Conservation (phyloP, 1,140 invertebrate species). For the Dysdera silvatica region DNA sequence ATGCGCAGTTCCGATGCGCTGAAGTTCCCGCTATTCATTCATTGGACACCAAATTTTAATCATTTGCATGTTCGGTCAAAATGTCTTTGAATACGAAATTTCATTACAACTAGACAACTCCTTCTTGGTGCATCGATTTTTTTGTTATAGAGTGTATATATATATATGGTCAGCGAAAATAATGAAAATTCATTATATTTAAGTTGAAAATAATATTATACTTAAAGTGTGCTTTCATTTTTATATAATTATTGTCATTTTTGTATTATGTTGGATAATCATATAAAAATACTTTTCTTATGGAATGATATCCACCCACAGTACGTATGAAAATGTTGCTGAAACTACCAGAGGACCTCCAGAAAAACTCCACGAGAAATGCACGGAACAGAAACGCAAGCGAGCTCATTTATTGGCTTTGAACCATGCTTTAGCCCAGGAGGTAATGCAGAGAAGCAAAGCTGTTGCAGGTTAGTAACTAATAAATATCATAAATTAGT, state of each 20-base stretch:
- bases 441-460: constrained; percentile 88
- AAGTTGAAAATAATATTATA: neutral
- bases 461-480: constrained; percentile 70
- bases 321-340: constrained; percentile 16
- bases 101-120: too few species aligned
- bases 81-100: too few species aligned
- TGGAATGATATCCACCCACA: constrained; percentile 1
- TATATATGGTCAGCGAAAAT: neutral
- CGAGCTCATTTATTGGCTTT: constrained; percentile 76
- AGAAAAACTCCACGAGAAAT: constrained; percentile 48
- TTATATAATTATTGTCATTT: neutral
- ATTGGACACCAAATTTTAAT: too few species aligned
- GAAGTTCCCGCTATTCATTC: too few species aligned
- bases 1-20: too few species aligned
- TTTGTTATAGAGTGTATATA: too few species aligned
- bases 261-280: constrained; percentile 7
- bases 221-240: neutral
- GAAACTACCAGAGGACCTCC: constrained; percentile 30
- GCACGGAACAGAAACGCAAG: constrained; percentile 72
- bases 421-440: constrained; percentile 82
- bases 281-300: constrained; percentile 1
- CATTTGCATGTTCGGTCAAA: too few species aligned
- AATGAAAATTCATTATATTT: neutral
- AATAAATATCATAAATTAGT: too few species aligned
- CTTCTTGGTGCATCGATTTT: too few species aligned